Evolutionary conservation across 2,113 vertebrate genomes (phyloP).

Genomic region (Erythrocebus patas): DNA sequence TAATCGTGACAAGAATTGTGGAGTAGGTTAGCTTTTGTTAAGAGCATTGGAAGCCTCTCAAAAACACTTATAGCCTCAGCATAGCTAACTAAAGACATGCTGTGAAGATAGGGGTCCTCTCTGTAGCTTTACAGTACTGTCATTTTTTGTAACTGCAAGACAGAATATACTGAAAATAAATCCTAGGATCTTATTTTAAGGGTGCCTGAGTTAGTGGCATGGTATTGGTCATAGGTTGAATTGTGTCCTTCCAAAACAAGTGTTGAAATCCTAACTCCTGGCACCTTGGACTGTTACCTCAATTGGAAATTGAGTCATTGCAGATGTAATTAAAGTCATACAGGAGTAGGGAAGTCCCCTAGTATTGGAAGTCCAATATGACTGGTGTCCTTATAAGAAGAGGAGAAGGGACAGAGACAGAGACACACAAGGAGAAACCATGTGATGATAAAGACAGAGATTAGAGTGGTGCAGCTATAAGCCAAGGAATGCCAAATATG

Average conservation of each 20-base stretch:
- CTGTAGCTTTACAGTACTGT: not conserved
- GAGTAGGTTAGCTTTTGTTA: not conserved
- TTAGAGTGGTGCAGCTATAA: not conserved
- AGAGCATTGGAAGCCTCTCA: not conserved
- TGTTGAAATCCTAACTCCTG: not conserved
- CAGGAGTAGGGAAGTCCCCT: not conserved
- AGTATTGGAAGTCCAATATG: not conserved
- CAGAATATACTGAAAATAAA: not conserved
- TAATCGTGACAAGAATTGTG: not conserved
- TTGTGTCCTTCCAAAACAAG: not conserved
- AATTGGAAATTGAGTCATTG: not conserved
- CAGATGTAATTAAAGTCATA: not conserved
- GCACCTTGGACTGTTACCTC: not conserved
- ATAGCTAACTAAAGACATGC: not conserved
- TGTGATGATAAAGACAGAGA: not conserved
- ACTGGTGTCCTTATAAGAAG: not conserved
- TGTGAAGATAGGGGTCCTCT: not conserved
- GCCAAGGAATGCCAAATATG: not conserved
- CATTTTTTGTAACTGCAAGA: not conserved
- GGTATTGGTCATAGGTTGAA: not conserved
- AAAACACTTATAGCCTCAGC: not conserved
- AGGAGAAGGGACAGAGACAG: not conserved
- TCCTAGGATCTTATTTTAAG: not conserved
- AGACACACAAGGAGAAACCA: not conserved
- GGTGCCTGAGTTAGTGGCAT: not conserved